A percentile compares a stretch with the other conserved stretches of the same genome.
Conservation (phyloP, 2,797 vertebrate species). For the Arremon aurantiirostris region DNA sequence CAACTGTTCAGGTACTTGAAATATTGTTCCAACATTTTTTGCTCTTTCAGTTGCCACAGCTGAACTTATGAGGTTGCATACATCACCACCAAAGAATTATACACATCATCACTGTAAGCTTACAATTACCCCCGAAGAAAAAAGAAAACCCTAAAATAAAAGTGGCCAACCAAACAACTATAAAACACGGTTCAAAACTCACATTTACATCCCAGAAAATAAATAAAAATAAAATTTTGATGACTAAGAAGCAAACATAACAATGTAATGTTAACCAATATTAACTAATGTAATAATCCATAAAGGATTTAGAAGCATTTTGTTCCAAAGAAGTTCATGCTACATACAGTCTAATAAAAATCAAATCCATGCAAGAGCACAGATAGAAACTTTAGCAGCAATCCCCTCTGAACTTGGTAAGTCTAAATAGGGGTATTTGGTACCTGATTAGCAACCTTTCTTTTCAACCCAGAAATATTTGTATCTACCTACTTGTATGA, state of each 20-base stretch:
- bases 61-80: fast-evolving
- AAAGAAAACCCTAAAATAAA: neutral
- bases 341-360: neutral
- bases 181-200: neutral
- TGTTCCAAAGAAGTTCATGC: neutral
- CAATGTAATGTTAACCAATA: neutral
- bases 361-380: neutral
- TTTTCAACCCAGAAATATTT: neutral
- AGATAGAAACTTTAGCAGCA: neutral
- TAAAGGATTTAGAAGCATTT: neutral
- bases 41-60: neutral
- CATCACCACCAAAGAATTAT: neutral
- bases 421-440: neutral
- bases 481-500: neutral
- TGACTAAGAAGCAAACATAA: neutral
- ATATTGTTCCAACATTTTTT: neutral
- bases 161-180: neutral
- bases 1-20: neutral
- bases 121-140: neutral
- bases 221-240: neutral
- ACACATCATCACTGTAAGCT: neutral
- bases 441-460: neutral
- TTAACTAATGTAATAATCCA: neutral
- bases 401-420: neutral
- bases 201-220: neutral